Percentiles rank a stretch among this genome's conserved stretches.
Conservation (phyloP, 2,113 vertebrate species). For the Stomatorhinus ivindoensis region DNA sequence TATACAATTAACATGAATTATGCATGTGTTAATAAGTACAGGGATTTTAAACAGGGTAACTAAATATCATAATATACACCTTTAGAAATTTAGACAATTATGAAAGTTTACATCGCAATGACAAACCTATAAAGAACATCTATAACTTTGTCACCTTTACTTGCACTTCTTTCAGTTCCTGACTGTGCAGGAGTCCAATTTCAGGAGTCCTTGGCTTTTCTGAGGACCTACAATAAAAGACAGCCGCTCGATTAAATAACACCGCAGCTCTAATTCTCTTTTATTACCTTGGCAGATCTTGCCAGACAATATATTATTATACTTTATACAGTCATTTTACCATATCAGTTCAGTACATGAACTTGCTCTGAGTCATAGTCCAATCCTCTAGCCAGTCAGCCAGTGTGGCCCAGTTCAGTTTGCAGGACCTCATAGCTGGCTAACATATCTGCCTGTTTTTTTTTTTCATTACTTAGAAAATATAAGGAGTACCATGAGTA, state of each 20-base stretch:
- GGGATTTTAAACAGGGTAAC: not conserved
- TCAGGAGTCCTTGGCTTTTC: slow-evolving; percentile 12
- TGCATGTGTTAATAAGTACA: not conserved
- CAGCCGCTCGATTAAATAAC: not conserved
- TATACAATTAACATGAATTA: not conserved
- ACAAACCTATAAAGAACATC: not conserved
- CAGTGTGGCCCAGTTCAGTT: not conserved
- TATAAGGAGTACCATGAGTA: not conserved
- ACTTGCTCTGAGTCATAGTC: not conserved
- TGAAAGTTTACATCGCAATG: not conserved
- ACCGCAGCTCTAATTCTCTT: not conserved
- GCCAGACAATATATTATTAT: not conserved
- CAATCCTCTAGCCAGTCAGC: not conserved
- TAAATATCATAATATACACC: not conserved
- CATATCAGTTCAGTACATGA: not conserved
- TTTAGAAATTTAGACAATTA: not conserved
- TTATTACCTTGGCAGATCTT: not conserved
- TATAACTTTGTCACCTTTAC: slow-evolving; percentile 5
- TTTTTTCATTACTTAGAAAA: not conserved
- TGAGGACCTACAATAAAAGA: slow-evolving; percentile 20
- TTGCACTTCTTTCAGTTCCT: slow-evolving; percentile 3
- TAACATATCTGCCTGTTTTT: not conserved
- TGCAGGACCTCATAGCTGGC: not conserved
- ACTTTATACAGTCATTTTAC: not conserved
- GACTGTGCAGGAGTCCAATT: not conserved